Evolutionary conservation across 1,140 invertebrate species (phyloP).

Genomic region (Lepidurus packardi): DNA sequence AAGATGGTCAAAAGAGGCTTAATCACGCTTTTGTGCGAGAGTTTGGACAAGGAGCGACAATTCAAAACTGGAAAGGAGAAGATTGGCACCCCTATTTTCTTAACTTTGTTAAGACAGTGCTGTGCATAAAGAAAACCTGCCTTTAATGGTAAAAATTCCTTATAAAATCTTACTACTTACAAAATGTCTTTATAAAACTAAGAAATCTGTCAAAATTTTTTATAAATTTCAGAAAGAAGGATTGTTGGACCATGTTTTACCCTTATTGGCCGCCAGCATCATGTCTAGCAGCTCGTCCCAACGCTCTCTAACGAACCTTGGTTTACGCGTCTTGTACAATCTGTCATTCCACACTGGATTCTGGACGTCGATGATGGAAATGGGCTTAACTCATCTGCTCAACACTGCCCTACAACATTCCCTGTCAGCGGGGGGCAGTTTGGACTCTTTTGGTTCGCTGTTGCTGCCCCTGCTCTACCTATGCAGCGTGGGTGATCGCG

Average conservation of each 20-base stretch:
- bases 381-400: conserved; percentile 23
- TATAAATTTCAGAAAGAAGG: background rate
- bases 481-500: conserved; percentile 88
- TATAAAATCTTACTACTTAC: no score
- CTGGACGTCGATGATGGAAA: conserved; percentile 30
- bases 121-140: background rate
- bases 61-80: background rate
- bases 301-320: background rate
- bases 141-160: conserved; percentile 12
- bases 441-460: background rate
- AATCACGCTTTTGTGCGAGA: conserved; percentile 77
- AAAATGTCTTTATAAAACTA: no score
- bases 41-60: conserved; percentile 62
- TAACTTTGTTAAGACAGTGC: background rate
- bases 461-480: conserved; percentile 68
- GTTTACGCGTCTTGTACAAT: conserved; percentile 59
- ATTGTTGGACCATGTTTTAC: background rate
- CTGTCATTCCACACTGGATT: conserved; percentile 83
- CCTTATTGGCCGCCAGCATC: background rate
- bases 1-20: conserved; percentile 96
- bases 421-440: background rate
- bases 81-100: background rate
- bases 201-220: no score
- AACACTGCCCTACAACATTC: background rate
- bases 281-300: background rate